These are phyloP conservation scores for Drosophila athabasca DNA, from an alignment of 1,140 invertebrate genomes.

Conservation along the genomic window DNA sequence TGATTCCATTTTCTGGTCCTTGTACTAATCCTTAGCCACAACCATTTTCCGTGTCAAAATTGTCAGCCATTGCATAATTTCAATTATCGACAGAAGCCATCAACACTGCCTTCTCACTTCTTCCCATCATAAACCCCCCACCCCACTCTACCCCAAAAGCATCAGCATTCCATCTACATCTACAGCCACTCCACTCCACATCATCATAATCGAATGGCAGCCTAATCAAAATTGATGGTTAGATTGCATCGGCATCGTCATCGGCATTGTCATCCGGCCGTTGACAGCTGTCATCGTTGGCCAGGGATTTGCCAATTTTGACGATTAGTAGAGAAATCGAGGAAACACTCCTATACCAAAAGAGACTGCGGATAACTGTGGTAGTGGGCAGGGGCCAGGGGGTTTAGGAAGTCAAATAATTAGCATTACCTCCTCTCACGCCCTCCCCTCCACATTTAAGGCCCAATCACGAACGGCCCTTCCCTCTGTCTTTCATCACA, in stretches of 20 bases:
- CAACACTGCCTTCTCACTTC: neutral
- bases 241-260: conserved; percentile 35
- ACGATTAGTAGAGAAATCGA: conserved; percentile 51
- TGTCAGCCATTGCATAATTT: conserved; percentile 55
- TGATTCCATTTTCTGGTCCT: neutral
- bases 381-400: neutral
- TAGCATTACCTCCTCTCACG: conserved; percentile 5
- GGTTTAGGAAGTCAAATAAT: conserved; percentile 20
- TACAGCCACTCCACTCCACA: neutral
- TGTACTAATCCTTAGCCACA: neutral
- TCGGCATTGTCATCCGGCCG: conserved; percentile 35
- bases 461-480: conserved; percentile 39
- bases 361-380: conserved; percentile 2
- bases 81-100: conserved; percentile 52
- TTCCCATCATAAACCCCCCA: no score
- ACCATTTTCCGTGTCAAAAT: conserved; percentile 13
- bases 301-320: conserved; percentile 56
- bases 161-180: neutral
- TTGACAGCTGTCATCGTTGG: conserved; percentile 69
- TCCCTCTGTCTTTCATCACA: conserved; percentile 29
- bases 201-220: conserved; percentile 8
- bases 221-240: conserved; percentile 76
- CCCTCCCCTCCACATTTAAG: neutral
- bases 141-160: no score
- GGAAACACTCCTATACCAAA: neutral